Evolutionary conservation across 2,113 vertebrate species (phyloP).

Genomic region (Butorides virescens): DNA sequence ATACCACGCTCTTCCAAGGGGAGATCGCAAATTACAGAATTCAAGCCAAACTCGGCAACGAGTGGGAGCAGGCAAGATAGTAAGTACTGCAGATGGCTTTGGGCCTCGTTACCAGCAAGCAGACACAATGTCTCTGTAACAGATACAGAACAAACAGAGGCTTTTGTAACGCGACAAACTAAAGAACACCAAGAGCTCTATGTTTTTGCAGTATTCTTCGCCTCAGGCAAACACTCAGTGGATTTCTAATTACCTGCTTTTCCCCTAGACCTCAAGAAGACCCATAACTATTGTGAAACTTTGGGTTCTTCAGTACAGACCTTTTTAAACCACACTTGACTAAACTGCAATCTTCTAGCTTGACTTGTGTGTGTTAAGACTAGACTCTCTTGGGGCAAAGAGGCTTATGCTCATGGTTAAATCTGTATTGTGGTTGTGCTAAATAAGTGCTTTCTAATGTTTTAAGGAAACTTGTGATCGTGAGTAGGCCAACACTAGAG

Average conservation of each 20-base stretch:
- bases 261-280: constrained; percentile 21
- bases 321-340: neutral
- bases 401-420: neutral
- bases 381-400: neutral
- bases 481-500: neutral
- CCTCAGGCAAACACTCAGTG: neutral
- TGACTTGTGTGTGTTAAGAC: neutral
- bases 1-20: neutral
- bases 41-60: neutral
- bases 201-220: neutral
- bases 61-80: constrained; percentile 17
- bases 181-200: neutral
- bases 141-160: neutral
- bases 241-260: constrained; percentile 39
- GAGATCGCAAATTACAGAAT: neutral
- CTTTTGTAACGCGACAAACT: neutral
- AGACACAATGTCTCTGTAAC: constrained; percentile 2
- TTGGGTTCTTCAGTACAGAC: neutral
- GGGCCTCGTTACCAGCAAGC: neutral
- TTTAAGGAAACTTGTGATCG: neutral
- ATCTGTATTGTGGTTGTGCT: neutral
- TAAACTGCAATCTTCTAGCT: neutral
- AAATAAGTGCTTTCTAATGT: neutral
- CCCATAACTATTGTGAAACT: neutral
- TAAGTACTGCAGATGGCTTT: constrained; percentile 15